These are phyloP conservation scores for Trematocara marginatum DNA, from an alignment of 2,113 vertebrate genomes.

Conservation along the genomic window DNA sequence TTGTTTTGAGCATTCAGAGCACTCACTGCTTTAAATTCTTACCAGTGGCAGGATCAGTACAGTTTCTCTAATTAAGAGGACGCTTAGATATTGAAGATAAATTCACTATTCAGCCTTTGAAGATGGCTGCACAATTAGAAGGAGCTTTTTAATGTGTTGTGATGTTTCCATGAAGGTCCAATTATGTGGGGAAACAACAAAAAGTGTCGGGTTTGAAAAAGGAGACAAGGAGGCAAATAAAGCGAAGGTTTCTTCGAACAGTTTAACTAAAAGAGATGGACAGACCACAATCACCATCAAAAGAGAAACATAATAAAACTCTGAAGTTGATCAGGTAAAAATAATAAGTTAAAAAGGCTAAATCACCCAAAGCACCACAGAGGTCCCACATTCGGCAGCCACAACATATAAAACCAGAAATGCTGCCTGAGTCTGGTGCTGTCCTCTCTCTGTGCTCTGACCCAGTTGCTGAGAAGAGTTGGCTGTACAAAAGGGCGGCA, in stretches of 20 bases:
- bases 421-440: background rate
- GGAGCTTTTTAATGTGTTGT: background rate
- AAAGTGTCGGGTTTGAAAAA: background rate
- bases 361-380: background rate
- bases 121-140: background rate
- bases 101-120: background rate
- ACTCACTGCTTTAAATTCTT: background rate
- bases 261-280: background rate
- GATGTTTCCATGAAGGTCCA: background rate
- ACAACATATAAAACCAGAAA: fast-evolving
- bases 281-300: background rate
- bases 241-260: background rate
- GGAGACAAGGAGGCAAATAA: background rate
- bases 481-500: background rate
- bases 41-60: background rate
- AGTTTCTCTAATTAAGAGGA: background rate
- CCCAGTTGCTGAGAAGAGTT: background rate
- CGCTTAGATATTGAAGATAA: background rate
- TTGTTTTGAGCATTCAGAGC: background rate
- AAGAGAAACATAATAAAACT: background rate
- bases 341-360: background rate
- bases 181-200: background rate
- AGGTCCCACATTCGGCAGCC: background rate
- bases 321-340: background rate
- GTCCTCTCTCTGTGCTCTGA: background rate